Base-by-base conservation (phyloP, 1,140 invertebrate species). In the Cyphomyrmex costatus region DNA sequence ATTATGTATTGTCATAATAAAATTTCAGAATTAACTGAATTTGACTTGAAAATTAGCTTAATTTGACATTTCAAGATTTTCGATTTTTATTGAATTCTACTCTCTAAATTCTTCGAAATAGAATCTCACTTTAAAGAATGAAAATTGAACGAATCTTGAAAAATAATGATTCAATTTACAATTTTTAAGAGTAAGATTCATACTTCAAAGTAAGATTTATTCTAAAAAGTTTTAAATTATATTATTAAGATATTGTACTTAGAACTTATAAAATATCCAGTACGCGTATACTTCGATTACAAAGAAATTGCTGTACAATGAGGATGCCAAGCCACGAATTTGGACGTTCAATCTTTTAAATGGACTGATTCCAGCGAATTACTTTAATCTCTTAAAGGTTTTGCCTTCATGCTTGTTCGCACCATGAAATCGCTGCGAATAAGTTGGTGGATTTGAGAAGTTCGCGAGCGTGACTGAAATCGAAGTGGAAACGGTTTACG, bases 401-500 rank as follows among this genome's bases (percentile, higher is more conserved):
- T n/a, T 71, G 71, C 36, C 42, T 42, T 60, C 24, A 16, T n/a
- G 65, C 53, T 71, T 84, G 58, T 73, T 78, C 36, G 78, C 85
- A 7, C 53, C 53, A 70, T 66, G 70, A 86, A 84, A 78, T 86
- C 66, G 53, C 71, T 16, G 68, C 79, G 46, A 33, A 61, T 53
- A 85, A 79, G 58, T 79, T 78, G 30, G 88, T 27, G 24, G 76
- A 87, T 74, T 66, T 51, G 88, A n/a, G 58, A 83, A 86, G 85
- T 86, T 86, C 58, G 65, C 30, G 30, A 83, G 66, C 73, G 73
- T 79, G 88, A 90, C 73, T 89, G 58, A 83, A 89, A 90, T 89
- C 85, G 71, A 84, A 49, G 78, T 58, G 33, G 73, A 86, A 86
- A 74, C 71, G 51, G 78, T 90, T 90, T 90, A 90, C 89, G 89